Base-by-base conservation (phyloP, 2,888 invertebrate genomes). In the Oxytorus armatus region DNA sequence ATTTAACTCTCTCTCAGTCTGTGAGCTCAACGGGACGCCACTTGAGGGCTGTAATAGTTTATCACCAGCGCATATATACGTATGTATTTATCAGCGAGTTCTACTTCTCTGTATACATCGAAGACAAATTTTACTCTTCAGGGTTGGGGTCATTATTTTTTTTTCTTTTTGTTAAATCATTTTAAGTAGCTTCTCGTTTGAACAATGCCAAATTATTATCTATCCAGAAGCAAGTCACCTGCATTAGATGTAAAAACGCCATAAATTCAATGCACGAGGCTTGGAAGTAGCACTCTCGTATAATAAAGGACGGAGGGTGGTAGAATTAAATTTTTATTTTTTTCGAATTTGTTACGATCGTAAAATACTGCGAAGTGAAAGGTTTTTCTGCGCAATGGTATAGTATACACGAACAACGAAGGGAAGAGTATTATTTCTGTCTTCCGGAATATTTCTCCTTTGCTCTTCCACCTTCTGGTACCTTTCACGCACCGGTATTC, bases 21-120 rank as follows among this genome's bases (percentile, higher is more conserved):
- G 82, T 85, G 82, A 83, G 80, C 87, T 77, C 85, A 79, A 66
- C 84, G 81, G 84, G 86, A 82, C 75, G 70, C 83, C 83, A 79
- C 83, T 78, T 73, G 61, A 68, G 61, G 55, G 73, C 68, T 53
- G 78, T 23, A 63, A 78, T 44, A 68, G 59, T 55, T 78, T 78
- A 74, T 78, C 68, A 63, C 11, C 53, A 14, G n/a, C 18, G 21
- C 14, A 29, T 47, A 47, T 8, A 66, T 53, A 42, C 39, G 1
- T 10, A 33, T 47, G 59, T 76, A 61, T 73, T 73, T 53, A 66
- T 68, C 29, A 14, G 14, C 18, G 16, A n/a, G 66, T 11, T 8
- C 11, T 11, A 16, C 11, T 42, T 47, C 21, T 11, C 39, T 39
- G n/a, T 29, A 55, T 11, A 39, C 1, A 21, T 59, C 42, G 44